A percentile compares a stretch with the other conserved stretches of the same genome.
phyloP scores from a whole-genome alignment of 2,113 vertebrate genomes.

The Archilochus colubris region DNA sequence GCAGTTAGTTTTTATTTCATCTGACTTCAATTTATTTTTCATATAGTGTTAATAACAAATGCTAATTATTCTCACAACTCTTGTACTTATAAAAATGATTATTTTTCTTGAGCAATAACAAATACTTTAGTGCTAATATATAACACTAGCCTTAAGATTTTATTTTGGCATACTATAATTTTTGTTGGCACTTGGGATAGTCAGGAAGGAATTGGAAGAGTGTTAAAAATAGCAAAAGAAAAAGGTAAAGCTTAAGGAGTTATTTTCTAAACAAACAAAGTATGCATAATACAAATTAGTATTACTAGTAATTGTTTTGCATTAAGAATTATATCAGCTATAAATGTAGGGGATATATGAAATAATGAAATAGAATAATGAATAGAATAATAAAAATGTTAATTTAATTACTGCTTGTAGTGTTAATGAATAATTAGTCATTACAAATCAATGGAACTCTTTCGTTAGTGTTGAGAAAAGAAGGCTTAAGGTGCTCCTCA shows the following conservation, averaged over 20 bases:
- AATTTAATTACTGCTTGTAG: background rate
- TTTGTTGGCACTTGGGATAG: background rate
- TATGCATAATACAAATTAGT: background rate
- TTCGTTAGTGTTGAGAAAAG: background rate
- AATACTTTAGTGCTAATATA: background rate
- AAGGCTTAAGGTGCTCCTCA: background rate
- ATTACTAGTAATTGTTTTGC: slow-evolving; percentile 15
- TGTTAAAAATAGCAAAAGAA: background rate
- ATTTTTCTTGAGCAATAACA: background rate
- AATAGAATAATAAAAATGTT: background rate
- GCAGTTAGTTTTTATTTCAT: background rate
- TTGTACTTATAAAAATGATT: background rate
- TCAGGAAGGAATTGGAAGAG: background rate
- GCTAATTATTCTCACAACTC: background rate
- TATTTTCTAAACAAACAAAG: background rate
- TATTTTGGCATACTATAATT: background rate
- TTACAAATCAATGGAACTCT: slow-evolving; percentile 6
- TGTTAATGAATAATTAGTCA: background rate
- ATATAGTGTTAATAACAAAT: background rate
- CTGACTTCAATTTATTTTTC: background rate
- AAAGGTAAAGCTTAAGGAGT: background rate
- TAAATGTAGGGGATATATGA: background rate
- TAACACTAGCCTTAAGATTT: background rate
- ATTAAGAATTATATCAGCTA: background rate
- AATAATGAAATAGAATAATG: no score